phyloP scores from a whole-genome alignment of 2,113 vertebrate genomes.

The Ochotona princeps region DNA sequence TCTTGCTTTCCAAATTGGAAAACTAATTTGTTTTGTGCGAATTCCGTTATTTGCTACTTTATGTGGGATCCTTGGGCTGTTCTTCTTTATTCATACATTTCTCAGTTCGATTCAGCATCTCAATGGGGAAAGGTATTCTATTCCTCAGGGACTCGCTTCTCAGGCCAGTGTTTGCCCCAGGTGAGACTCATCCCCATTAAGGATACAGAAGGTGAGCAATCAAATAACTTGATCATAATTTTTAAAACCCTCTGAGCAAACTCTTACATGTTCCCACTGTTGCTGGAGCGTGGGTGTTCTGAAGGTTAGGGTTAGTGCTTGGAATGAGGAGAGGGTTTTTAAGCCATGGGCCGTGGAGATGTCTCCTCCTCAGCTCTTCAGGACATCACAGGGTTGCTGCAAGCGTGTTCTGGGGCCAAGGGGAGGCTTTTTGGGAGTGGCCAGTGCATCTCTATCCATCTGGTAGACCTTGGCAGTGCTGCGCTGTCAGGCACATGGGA shows the following conservation, averaged over 20 bases:
- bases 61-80: not conserved
- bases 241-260: not conserved
- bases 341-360: too few relatives aligned
- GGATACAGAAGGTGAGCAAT: not conserved
- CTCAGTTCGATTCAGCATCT: not conserved
- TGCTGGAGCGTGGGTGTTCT: not conserved
- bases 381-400: not conserved
- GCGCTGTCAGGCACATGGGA: not conserved
- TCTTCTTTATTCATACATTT: not conserved
- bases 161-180: not conserved
- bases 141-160: not conserved
- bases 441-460: not conserved
- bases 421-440: not conserved
- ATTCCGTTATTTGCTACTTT: not conserved
- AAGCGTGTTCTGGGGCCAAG: not conserved
- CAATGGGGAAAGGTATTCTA: not conserved
- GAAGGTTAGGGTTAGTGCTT: not conserved
- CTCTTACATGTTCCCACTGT: not conserved
- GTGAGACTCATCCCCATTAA: not conserved
- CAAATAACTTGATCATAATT: not conserved
- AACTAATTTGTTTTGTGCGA: conserved; percentile 35
- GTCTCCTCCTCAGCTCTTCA: not conserved
- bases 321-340: not conserved
- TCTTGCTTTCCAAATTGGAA: conserved; percentile 31
- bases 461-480: not conserved